phyloP scores from a whole-genome alignment of 2,797 vertebrate species.

The Mareca penelope region DNA sequence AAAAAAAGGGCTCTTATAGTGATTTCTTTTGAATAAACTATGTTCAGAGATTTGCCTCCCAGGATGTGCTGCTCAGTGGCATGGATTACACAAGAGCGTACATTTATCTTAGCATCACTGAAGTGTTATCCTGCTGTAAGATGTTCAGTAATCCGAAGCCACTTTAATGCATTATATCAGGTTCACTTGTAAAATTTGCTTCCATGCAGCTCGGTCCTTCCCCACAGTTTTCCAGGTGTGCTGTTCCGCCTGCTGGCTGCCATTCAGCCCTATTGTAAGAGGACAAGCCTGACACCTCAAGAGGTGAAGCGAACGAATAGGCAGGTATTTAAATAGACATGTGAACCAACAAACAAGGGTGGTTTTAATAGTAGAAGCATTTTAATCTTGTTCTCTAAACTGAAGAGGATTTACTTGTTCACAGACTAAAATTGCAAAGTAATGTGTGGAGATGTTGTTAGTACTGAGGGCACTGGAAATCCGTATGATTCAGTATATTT shows the following conservation, averaged over 20 bases:
- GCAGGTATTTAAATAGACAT: background rate
- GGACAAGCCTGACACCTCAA: background rate
- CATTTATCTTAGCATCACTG: background rate
- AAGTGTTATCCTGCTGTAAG: background rate
- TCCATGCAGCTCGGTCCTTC: background rate
- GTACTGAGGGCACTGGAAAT: conserved; percentile 4
- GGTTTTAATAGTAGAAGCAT: conserved; percentile 12
- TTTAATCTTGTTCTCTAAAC: conserved; percentile 25
- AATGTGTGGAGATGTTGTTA: background rate
- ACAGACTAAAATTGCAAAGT: conserved; percentile 3
- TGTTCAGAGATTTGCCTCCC: background rate
- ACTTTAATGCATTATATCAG: background rate
- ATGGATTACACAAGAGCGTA: background rate
- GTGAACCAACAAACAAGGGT: conserved; percentile 1
- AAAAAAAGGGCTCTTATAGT: background rate
- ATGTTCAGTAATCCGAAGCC: background rate
- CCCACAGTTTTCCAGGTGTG: background rate
- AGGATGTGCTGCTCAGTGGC: background rate
- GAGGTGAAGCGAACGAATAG: conserved; percentile 15
- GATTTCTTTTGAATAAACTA: background rate
- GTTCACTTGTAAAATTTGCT: conserved; percentile 3
- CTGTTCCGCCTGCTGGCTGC: background rate
- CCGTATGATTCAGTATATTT: conserved; percentile 11
- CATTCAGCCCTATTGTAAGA: background rate
- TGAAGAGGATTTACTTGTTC: conserved; percentile 22